These are phyloP conservation scores for Fratercula arctica DNA, from an alignment of 2,797 vertebrate species.

Conservation along the genomic window DNA sequence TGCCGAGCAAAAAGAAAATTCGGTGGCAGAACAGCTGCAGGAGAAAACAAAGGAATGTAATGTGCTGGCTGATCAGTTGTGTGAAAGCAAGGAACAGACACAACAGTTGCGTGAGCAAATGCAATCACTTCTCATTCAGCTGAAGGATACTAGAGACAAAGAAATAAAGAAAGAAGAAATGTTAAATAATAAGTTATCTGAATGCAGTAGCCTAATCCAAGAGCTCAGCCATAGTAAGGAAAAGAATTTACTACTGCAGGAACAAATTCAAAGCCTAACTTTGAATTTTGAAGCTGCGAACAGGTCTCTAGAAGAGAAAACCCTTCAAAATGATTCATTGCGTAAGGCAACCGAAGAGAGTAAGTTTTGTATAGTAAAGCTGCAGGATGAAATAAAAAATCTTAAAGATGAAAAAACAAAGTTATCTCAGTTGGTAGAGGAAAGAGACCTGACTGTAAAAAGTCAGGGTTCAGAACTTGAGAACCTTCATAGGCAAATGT, in stretches of 20 bases:
- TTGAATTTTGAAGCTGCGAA: constrained; percentile 79
- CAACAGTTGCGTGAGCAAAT: constrained; percentile 71
- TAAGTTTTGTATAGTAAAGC: constrained; percentile 46
- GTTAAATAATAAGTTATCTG: constrained; percentile 63
- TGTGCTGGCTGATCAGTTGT: constrained; percentile 72
- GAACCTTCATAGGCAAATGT: constrained; percentile 75
- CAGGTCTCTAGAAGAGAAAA: constrained; percentile 73
- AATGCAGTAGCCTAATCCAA: constrained; percentile 67
- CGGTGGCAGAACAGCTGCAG: constrained; percentile 70
- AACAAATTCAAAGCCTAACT: constrained; percentile 79
- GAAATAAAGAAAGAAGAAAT: constrained; percentile 74
- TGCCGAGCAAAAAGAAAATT: constrained; percentile 73
- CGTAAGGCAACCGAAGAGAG: constrained; percentile 62
- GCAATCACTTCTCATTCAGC: constrained; percentile 65
- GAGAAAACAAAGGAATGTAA: constrained; percentile 81
- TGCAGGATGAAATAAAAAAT: constrained; percentile 73
- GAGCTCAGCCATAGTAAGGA: constrained; percentile 78
- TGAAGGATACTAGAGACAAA: constrained; percentile 61
- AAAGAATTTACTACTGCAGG: constrained; percentile 75
- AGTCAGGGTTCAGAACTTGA: constrained; percentile 64
- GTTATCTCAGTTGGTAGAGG: constrained; percentile 65
- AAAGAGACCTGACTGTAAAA: constrained; percentile 70
- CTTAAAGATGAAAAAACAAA: constrained; percentile 66
- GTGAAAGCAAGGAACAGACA: constrained; percentile 72
- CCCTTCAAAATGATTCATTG: constrained; percentile 63